phyloP scores from a whole-genome alignment of 2,797 vertebrate genomes.

The Epinephelus coioides region DNA sequence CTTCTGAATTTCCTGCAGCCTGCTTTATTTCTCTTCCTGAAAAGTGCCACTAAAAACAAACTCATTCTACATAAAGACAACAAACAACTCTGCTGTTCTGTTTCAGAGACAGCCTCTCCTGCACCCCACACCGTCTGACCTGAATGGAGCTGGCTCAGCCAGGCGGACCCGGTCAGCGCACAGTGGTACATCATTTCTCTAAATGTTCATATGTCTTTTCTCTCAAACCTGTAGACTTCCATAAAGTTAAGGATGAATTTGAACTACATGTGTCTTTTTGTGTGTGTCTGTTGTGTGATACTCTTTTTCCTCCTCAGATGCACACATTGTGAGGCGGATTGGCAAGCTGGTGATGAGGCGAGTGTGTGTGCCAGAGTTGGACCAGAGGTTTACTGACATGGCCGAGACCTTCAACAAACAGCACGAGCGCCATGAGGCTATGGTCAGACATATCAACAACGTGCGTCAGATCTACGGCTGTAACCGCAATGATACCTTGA shows the following conservation, averaged over 20 bases:
- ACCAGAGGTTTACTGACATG: constrained; percentile 81
- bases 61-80: background rate
- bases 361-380: constrained; percentile 78
- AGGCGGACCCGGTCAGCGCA: constrained; percentile 55
- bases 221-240: background rate
- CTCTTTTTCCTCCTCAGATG: constrained; percentile 38
- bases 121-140: constrained; percentile 41
- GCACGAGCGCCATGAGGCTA: constrained; percentile 74
- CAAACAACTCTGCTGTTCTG: constrained; percentile 27
- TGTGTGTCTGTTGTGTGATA: constrained; percentile 1
- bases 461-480: constrained; percentile 71
- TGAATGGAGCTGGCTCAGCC: constrained; percentile 73
- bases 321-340: constrained; percentile 9
- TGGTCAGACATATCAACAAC: constrained; percentile 67
- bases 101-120: constrained; percentile 83
- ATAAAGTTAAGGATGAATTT: background rate
- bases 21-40: background rate
- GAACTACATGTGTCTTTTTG: background rate
- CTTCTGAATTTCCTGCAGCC: too few relatives aligned
- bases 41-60: background rate
- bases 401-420: constrained; percentile 85
- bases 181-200: constrained; percentile 44
- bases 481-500: constrained; percentile 43
- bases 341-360: constrained; percentile 74
- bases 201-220: background rate